A percentile compares a stretch with the other conserved stretches of the same genome.
Evolutionary conservation across 2,797 vertebrate genomes (phyloP).

Genomic region (Vultur gryphus): DNA sequence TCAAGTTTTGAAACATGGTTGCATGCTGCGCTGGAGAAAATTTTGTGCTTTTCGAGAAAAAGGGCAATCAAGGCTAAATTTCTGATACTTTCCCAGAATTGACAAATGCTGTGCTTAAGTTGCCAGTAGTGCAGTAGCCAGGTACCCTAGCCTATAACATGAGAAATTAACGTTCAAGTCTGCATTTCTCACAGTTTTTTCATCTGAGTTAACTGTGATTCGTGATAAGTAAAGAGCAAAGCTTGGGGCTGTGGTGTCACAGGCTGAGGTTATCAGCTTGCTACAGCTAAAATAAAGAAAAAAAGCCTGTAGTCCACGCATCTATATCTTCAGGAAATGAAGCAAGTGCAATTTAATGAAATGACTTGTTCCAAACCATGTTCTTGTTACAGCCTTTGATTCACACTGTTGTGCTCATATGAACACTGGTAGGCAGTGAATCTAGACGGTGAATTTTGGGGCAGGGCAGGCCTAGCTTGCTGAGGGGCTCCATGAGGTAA

Average conservation of each 20-base stretch:
- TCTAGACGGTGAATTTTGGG: not conserved
- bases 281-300: not conserved
- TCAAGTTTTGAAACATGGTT: not conserved
- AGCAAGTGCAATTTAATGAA: slow-evolving; percentile 1
- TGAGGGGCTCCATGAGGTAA: not conserved
- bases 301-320: not conserved
- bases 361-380: not conserved
- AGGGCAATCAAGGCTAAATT: slow-evolving; percentile 11
- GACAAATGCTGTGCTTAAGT: not conserved
- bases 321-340: not conserved
- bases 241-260: not conserved
- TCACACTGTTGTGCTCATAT: not conserved
- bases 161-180: not conserved
- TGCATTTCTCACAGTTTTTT: not conserved
- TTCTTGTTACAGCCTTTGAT: not conserved
- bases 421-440: not conserved
- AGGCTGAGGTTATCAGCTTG: slow-evolving; percentile 24
- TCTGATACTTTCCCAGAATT: not conserved
- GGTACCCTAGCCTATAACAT: not conserved
- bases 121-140: not conserved
- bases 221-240: slow-evolving; percentile 7
- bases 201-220: slow-evolving; percentile 2
- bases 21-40: not conserved
- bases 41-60: not conserved
- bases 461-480: not conserved